Evolutionary conservation across 2,888 invertebrate genomes (phyloP).

Genomic region (Thyatira batis): DNA sequence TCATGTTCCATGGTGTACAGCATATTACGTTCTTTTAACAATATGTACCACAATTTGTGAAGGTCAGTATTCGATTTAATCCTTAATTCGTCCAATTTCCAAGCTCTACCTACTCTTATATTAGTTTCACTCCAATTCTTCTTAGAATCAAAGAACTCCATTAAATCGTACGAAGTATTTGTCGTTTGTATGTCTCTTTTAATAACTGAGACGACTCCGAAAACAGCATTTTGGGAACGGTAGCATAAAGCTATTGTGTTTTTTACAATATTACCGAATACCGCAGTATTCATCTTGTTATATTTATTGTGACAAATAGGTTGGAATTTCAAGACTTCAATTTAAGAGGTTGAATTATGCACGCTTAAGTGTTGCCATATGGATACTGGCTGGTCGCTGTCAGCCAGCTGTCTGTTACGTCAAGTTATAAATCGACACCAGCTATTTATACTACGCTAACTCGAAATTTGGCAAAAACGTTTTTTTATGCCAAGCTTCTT

Average conservation of each 20-base stretch:
- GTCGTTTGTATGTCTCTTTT: conserved; percentile 64
- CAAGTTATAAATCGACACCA: too few species aligned
- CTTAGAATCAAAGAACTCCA: conserved; percentile 95
- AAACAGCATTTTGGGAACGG: conserved; percentile 40
- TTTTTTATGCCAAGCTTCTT: too few species aligned
- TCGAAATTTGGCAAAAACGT: too few species aligned
- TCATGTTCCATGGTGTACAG: conserved; percentile 97
- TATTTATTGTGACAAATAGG: conserved; percentile 19
- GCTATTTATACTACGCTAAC: too few species aligned
- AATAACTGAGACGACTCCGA: conserved; percentile 21
- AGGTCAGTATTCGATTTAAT: conserved; percentile 97
- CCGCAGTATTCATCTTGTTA: conserved; percentile 36
- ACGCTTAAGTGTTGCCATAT: too few species aligned
- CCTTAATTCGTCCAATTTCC: conserved; percentile 94
- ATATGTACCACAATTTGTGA: conserved; percentile 96
- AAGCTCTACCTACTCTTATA: conserved; percentile 92
- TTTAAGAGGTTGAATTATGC: too few species aligned
- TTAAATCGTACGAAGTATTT: conserved; percentile 76
- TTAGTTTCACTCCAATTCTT: conserved; percentile 91
- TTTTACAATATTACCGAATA: conserved; percentile 39
- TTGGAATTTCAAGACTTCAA: not conserved
- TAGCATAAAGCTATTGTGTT: conserved; percentile 34
- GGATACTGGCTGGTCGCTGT: too few species aligned
- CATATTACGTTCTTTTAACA: conserved; percentile 98
- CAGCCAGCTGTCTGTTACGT: too few species aligned